Base-by-base conservation (phyloP, 1,140 invertebrate genomes). In the Aphelenchoides fujianensis region DNA sequence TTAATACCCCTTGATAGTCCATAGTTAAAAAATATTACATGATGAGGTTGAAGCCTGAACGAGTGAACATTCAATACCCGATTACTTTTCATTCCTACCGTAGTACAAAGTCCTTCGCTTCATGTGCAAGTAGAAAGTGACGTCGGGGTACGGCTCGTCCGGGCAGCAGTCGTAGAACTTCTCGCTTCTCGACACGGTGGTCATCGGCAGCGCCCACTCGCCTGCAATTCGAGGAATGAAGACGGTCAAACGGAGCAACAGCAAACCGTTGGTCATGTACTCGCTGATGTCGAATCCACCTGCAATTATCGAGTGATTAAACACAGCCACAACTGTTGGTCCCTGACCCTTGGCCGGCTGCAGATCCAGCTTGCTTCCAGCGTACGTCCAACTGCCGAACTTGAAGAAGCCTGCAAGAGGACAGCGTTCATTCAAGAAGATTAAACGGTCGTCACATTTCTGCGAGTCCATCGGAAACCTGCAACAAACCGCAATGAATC, bases 51-150 rank as follows among this genome's bases (percentile, higher is more conserved):
- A 98, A 98, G 7, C 81, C 78, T 37, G 37, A 75, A 63, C 28
- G 27, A n/a, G n/a, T n/a, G n/a, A n/a, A n/a, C n/a, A n/a, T n/a
- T n/a, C n/a, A n/a, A n/a, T n/a, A n/a, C n/a, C n/a, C n/a, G n/a
- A n/a, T n/a, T n/a, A n/a, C n/a, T 30, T 69, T 73, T 31, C 16
- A 0, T n/a, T 74, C 27, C 37, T n/a, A 88, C 97, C 97, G 89
- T 98, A 98, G 89, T 98, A 98, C 74, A 98, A 89, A 66, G 95
- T 98, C 85, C 96, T 90, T 84, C 97, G 90, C 84, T 95, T 89
- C 87, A 99, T 97, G 86, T 95, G 91, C 82, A 99, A 94, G 81
- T 91, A 92, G 88, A 97, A 98, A 76, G 94, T 97, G 77, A 98
- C 91, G 87, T 98, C 95, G 5, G 78, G 77, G 74, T 80, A 77